Conservation (phyloP, 2,113 vertebrate genomes). For the Hystrix cristata region DNA sequence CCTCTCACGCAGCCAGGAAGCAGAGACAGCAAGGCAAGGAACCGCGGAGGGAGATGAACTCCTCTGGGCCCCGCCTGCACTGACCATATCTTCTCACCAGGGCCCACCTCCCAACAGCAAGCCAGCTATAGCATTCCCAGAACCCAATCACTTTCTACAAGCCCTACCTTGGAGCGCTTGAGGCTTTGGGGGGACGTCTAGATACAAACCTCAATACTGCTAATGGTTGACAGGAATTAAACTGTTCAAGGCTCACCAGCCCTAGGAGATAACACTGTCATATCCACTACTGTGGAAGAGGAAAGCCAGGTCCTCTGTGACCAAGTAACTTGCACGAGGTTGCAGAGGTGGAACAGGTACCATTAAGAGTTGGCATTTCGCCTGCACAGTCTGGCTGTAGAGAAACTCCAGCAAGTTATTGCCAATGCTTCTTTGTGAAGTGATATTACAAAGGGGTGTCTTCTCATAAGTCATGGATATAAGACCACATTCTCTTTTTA, state of each 20-base stretch:
- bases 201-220: not conserved
- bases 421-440: not conserved
- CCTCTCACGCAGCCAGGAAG: not conserved
- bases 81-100: not conserved
- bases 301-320: not conserved
- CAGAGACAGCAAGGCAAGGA: not conserved
- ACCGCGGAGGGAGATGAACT: not conserved
- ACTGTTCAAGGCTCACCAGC: not conserved
- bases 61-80: not conserved
- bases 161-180: not conserved
- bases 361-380: not conserved
- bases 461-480: not conserved
- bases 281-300: not conserved
- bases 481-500: not conserved
- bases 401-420: not conserved
- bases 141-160: not conserved
- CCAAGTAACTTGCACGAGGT: not conserved
- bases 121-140: not conserved
- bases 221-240: not conserved
- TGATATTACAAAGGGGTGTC: not conserved
- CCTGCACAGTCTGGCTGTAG: not conserved
- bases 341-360: not conserved
- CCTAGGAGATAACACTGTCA: not conserved
- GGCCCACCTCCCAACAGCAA: not conserved
- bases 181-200: not conserved